Base-by-base conservation (phyloP, 2,113 vertebrate genomes). In the Plecturocebus donacophilus region DNA sequence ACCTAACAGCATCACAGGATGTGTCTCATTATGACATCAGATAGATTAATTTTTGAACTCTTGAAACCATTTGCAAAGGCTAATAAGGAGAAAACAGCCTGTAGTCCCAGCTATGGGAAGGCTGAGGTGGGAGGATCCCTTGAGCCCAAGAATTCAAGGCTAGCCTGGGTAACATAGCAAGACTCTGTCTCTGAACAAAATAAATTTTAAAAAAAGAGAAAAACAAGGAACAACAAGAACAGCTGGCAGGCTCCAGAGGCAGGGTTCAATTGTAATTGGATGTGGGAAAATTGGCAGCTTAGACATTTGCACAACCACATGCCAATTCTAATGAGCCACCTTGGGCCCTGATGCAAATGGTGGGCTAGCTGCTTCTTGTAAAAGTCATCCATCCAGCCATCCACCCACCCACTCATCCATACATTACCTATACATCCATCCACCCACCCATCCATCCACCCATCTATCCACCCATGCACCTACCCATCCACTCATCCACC, bases 401-500 rank as follows among this genome's bases (percentile, higher is more conserved):
- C 54, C 5, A 35, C 3, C 20, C 8, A 61, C 0, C 14, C 56
- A 23, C 2, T 35, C 42, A n/a, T 6, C 35, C 35, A 25, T n/a
- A n/a, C n/a, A n/a, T 25, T 17, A 61, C 10, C 38, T 38, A 11
- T 32, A 17, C 58, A 68, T 9, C 16, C 61, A 32, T 1, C 2
- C 77, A 66, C 17, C 40, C 49, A 56, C 2, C 25, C 25, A 20
- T 49, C 64, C 8, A 27, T 9, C 32, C 19, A 58, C 8, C 11
- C 77, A 42, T 7, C 47, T 47, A 47, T 12, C 12, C 47, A 49
- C 12, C 52, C 13, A 73, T 8, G n/a, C 17, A 12, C 1, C 5
- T 13, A 19, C 1, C 42, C 17, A 14, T 2, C 12, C 5, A 66
- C 1, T 35, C 75, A 66, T 0, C 0, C 13, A 47, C 3, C 12